Evolutionary conservation across 2,888 invertebrate species (phyloP), one percentile per base, ranked within the genome.

Genomic region (Mythimna pallens): DNA sequence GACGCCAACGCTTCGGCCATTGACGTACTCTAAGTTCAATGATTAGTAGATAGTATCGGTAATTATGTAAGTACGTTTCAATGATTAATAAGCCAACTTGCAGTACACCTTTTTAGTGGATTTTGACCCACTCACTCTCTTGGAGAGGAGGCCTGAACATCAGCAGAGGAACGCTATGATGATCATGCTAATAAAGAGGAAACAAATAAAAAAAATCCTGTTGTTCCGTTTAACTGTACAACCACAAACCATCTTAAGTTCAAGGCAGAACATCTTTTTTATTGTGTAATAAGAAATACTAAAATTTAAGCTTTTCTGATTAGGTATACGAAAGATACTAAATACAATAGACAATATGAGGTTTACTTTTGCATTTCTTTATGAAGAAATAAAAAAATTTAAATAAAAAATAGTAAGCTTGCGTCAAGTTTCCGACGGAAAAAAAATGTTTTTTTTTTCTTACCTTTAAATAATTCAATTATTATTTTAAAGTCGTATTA

Each of bases 351-450:
- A 10, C 10, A 9, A 22, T 34, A 34, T 57, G n/a, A 10, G 0
- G 12, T 55, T 43, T 22, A 17, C 6, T 14, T 36, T 52, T n/a
- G 8, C 20, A n/a, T 40, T 7, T n/a, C 6, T 52, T 34, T 7
- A 36, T 25, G 17, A n/a, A 25, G 0, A 69, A 17, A 47, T 5
- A 8, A 25, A 7, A 8, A 30, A 17, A 0, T 12, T 43, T 43
- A 30, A 30, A 30, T 2, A 8, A 52, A 71, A 59, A 14, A 1
- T 0, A 20, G 0, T 55, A 25, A 67, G 7, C 9, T 54, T 20
- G 22, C 34, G 17, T 25, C 3, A 36, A 50, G 7, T 52, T 62
- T 73, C 80, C 76, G 76, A 52, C 76, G 80, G 76, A 36, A 6
- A 14, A 34, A 54, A 50, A 22, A 22, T 50, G 17, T 40, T 36